Base-by-base conservation (phyloP, 1,140 invertebrate species). In the Drosophila gunungcola region DNA sequence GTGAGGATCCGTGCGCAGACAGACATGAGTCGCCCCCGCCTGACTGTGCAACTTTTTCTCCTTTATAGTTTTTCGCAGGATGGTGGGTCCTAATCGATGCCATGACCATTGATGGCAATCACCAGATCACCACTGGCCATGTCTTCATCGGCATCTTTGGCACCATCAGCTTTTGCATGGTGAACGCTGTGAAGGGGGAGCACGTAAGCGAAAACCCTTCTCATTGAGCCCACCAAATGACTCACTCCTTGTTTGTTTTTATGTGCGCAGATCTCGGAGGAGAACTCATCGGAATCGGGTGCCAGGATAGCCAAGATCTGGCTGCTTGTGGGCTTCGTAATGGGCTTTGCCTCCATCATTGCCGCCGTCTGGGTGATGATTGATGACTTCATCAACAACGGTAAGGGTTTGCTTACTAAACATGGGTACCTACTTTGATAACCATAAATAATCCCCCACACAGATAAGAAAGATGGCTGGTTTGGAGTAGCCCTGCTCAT, bases 61-160 rank as follows among this genome's bases (percentile, higher is more conserved):
- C 21, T 2, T 32, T 4, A 0, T 45, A 91, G 98, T 99, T 99
- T 93, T 98, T 98, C 82, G 93, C 95, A 67, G 98, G 98, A 38
- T 99, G 98, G 98, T 99, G 99, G 98, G 95, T 98, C 53, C 96
- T 98, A 52, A 99, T 99, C 90, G 98, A 99, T 94, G 97, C 98
- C 25, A 96, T 97, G 62, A 95, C 96, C 6, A 94, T 95, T 4
- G 96, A 97, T 92, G 88, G 85, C 1, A 55, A 77, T 16, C 91
- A 92, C 41, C 91, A 94, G 36, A 95, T 96, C 4, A 93, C 93
- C 61, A 94, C 96, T 29, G 96, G 97, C 12, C 98, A 98, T 93
- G 96, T 98, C 91, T 95, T 98, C n/a, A 98, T 98, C 92, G 98
- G 98, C 25, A 96, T 99, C 27, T 95, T 99, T 92, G 97, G 97